Evolutionary conservation across 2,113 vertebrate species (phyloP), one percentile per base, ranked within the genome.

Genomic region (Pardalotus punctatus): DNA sequence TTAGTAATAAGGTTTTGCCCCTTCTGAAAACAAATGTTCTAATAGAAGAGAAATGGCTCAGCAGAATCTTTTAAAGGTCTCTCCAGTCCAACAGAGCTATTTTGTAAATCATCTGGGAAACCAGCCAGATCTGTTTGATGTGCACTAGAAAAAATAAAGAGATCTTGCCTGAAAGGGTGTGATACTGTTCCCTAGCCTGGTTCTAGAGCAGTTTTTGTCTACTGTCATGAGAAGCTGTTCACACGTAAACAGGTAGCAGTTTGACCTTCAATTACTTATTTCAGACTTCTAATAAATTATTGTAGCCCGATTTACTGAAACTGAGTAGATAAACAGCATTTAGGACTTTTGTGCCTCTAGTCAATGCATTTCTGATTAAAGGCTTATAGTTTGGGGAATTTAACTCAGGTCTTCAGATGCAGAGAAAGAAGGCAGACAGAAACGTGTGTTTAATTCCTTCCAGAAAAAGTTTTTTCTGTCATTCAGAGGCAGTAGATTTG

Each of bases 51-150:
- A 64, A 94, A 56, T 69, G 24, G 24, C 47, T 86, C 38, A 1
- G 3, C 7, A 20, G 57, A 88, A 53, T 62, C 29, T 83, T 83
- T 43, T 83, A n/a, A 86, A 88, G 71, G 42, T 77, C 66, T 70
- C 15, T 93, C 1, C 8, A 62, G 64, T 86, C 42, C 82, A 86
- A 8, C 14, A 85, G 50, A 81, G 50, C 38, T 80, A 3, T 83
- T 96, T 70, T 67, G 31, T 92, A 96, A 88, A 86, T 91, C 19
- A 16, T 88, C 47, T 94, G 78, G 94, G 85, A 94, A 88, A 72
- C 33, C 11, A 60, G 67, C 79, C 58, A 73, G 71, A 17, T 29
- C 47, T 70, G 5, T 87, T 87, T 86, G 65, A 84, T 90, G 47
- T 73, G 50, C 11, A 15, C 42, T 77, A 20, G 6, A 77, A 14